These are phyloP conservation scores for Ambastaia sidthimunki DNA, from an alignment of 2,797 vertebrate species.

Conservation along the genomic window DNA sequence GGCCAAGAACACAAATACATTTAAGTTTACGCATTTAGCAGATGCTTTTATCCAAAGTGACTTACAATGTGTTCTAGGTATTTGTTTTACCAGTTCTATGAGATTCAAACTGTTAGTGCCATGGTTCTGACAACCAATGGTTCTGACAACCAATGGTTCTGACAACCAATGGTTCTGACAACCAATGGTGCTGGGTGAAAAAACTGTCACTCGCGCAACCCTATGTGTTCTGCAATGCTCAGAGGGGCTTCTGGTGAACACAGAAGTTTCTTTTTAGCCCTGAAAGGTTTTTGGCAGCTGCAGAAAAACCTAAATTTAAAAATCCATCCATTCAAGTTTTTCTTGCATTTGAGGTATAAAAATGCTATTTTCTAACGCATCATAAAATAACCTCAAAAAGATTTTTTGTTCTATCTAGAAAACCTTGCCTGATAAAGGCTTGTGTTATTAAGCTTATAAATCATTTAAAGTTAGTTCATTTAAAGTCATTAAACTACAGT, in stretches of 20 bases:
- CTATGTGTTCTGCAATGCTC: not conserved
- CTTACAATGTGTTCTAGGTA: not conserved
- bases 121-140: not conserved
- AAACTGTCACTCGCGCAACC: not conserved
- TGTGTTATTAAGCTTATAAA: not conserved
- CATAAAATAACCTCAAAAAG: not conserved
- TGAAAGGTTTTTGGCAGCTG: slow-evolving; percentile 11
- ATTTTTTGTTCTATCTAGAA: not conserved
- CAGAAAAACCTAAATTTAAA: not conserved
- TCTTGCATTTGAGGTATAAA: not conserved
- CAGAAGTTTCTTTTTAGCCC: slow-evolving; percentile 2
- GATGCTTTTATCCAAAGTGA: not conserved
- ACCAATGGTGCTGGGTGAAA: too few species aligned
- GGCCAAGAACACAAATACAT: not conserved
- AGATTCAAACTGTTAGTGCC: not conserved
- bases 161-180: too few species aligned
- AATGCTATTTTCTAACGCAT: not conserved
- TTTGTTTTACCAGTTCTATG: not conserved
- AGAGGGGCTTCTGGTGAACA: not conserved
- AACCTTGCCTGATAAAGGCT: too few species aligned
- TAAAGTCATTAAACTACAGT: not conserved
- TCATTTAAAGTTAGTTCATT: not conserved
- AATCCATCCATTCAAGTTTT: not conserved
- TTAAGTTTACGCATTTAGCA: not conserved
- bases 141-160: not conserved